Percentiles rank a stretch among this genome's conserved stretches.
Evolutionary conservation across 2,797 vertebrate species (phyloP).

Genomic region (Micropoecilia bifurca): DNA sequence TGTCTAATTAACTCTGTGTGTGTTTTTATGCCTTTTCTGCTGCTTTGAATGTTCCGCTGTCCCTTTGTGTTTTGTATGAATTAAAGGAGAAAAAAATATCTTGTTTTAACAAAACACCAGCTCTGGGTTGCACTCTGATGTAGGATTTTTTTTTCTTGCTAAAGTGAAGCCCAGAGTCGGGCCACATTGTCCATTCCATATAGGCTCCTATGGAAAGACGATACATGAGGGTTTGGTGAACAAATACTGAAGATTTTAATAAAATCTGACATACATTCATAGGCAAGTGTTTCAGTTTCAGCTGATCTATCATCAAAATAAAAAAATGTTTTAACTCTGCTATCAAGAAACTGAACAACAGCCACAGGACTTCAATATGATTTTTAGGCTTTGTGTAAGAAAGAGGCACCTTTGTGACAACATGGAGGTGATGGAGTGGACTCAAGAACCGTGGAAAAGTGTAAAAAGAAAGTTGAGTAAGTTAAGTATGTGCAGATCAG

Average conservation of each 20-base stretch:
- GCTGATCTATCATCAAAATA: background rate
- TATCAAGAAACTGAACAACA: background rate
- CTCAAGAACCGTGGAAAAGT: background rate
- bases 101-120: background rate
- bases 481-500: background rate
- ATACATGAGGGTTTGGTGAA: background rate
- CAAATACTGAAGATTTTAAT: background rate
- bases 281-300: background rate
- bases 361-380: background rate
- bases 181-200: background rate
- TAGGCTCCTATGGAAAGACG: background rate
- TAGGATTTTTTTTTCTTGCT: background rate
- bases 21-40: conserved; percentile 20
- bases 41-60: conserved; percentile 10
- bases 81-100: conserved; percentile 16
- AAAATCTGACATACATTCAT: background rate
- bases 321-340: background rate
- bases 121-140: background rate
- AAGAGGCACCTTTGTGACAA: background rate
- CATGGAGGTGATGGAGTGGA: background rate
- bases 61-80: conserved; percentile 16
- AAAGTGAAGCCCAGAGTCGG: background rate
- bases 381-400: background rate
- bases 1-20: conserved; percentile 21
- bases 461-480: background rate